Conservation (phyloP, 2,113 vertebrate species). For the Sphaerodactylus townsendi region DNA sequence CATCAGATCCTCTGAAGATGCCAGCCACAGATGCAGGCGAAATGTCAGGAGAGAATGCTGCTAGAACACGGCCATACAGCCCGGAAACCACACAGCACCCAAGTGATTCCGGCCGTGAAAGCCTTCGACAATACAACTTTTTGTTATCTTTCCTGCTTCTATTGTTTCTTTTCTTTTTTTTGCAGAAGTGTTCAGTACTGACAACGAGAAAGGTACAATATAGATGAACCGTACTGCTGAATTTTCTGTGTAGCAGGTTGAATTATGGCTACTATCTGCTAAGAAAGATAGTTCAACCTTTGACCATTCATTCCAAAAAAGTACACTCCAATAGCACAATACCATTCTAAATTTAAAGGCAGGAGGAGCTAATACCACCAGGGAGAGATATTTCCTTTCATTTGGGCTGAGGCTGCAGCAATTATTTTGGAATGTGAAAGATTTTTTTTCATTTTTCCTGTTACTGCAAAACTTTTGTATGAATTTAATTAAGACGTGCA, state of each 20-base stretch:
- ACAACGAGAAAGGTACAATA: neutral
- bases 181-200: neutral
- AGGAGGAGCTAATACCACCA: slow-evolving; percentile 44
- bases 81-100: too few species aligned
- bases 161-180: neutral
- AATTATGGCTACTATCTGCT: neutral
- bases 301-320: slow-evolving; percentile 29
- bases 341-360: slow-evolving; percentile 42
- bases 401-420: slow-evolving; percentile 56
- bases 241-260: slow-evolving; percentile 1
- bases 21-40: too few species aligned
- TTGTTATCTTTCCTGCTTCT: too few species aligned
- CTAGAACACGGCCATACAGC: too few species aligned
- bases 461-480: slow-evolving; percentile 62
- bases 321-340: slow-evolving; percentile 32
- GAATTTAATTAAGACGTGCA: slow-evolving; percentile 71
- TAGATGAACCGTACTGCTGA: slow-evolving; percentile 23
- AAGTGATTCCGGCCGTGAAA: too few species aligned
- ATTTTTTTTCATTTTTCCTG: slow-evolving; percentile 55
- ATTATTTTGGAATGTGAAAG: slow-evolving; percentile 58
- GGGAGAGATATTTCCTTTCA: slow-evolving; percentile 60
- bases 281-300: slow-evolving; percentile 22
- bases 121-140: too few species aligned
- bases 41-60: too few species aligned
- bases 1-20: too few species aligned